A percentile compares a stretch with the other conserved stretches of the same genome.
Evolutionary conservation across 2,888 invertebrate species (phyloP).

Genomic region (Campopleginae sp.): DNA sequence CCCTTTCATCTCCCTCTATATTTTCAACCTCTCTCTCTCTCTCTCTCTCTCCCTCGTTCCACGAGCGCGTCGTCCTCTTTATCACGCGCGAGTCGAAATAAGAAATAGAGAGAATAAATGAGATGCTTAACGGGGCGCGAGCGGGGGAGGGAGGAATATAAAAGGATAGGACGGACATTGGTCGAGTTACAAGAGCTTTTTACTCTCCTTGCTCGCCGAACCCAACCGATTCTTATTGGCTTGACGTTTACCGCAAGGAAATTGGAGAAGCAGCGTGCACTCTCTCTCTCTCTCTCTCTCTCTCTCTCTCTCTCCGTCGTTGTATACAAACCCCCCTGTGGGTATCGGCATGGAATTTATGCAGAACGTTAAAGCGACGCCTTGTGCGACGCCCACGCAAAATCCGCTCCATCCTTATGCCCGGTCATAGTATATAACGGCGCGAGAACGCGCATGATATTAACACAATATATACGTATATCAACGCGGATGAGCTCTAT

Average conservation of each 20-base stretch:
- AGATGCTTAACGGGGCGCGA: conserved; percentile 67
- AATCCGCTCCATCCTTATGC: conserved; percentile 63
- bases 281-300: conserved; percentile 54
- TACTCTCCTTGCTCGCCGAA: conserved; percentile 32
- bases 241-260: conserved; percentile 76
- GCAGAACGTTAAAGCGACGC: conserved; percentile 79
- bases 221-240: conserved; percentile 67
- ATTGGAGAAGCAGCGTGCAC: conserved; percentile 74
- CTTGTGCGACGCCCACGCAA: conserved; percentile 77
- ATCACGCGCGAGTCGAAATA: conserved; percentile 35
- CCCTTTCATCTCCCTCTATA: conserved; percentile 25
- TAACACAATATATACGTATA: conserved; percentile 29
- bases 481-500: conserved; percentile 31
- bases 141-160: conserved; percentile 6
- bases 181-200: conserved; percentile 39
- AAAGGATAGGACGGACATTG: conserved; percentile 4
- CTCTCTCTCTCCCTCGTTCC: conserved; percentile 5
- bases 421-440: conserved; percentile 72
- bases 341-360: conserved; percentile 75
- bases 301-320: conserved; percentile 36
- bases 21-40: not conserved
- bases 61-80: conserved; percentile 26
- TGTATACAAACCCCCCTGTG: conserved; percentile 47
- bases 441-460: conserved; percentile 61
- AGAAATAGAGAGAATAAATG: conserved; percentile 64